phyloP scores from a whole-genome alignment of 2,113 vertebrate species.

The Sakesphorus luctuosus region DNA sequence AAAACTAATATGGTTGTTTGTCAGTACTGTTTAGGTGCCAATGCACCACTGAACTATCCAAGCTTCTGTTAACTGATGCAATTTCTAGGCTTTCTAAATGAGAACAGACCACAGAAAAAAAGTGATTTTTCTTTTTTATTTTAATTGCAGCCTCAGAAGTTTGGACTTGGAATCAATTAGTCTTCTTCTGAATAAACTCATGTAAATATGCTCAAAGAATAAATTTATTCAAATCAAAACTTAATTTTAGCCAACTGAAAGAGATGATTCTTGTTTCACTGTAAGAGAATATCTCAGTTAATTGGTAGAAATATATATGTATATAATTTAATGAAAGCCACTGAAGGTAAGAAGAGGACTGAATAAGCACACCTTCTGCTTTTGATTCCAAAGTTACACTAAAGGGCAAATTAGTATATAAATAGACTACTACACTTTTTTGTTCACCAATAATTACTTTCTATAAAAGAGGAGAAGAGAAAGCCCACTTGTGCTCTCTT shows the following conservation, averaged over 20 bases:
- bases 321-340: background rate
- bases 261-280: background rate
- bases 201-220: background rate
- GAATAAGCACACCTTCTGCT: background rate
- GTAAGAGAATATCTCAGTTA: background rate
- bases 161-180: background rate
- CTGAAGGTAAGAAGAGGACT: background rate
- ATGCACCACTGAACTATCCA: background rate
- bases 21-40: background rate
- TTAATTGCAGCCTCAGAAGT: background rate
- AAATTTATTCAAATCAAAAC: background rate
- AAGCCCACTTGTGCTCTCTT: background rate
- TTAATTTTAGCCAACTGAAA: background rate
- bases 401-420: background rate
- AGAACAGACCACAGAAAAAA: background rate
- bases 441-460: background rate
- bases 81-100: background rate
- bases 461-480: background rate
- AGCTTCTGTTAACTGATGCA: background rate
- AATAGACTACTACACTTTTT: background rate
- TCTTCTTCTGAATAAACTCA: background rate
- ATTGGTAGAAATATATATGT: background rate
- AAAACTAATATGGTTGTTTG: background rate
- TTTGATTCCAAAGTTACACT: background rate
- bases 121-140: background rate